Evolutionary conservation across 2,113 vertebrate species (phyloP).

Genomic region (Vanacampus margaritifer): DNA sequence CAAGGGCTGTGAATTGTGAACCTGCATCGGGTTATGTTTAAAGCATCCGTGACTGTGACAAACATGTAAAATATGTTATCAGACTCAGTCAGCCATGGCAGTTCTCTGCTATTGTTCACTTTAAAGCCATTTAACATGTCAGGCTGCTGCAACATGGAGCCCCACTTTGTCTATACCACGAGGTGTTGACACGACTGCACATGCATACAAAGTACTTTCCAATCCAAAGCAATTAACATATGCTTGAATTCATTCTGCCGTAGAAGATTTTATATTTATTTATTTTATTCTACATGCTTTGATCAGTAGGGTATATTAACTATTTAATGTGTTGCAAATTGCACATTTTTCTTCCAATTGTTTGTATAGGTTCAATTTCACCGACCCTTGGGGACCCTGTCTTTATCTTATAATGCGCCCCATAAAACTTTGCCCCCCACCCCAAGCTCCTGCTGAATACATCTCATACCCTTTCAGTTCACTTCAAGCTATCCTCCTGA

Average conservation of each 20-base stretch:
- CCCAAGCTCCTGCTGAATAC: conserved; percentile 25
- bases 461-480: conserved; percentile 30
- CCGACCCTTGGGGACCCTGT: conserved; percentile 21
- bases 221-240: conserved; percentile 32
- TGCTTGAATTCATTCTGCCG: conserved; percentile 28
- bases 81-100: conserved; percentile 62
- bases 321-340: not conserved
- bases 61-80: conserved; percentile 68
- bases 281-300: conserved; percentile 4
- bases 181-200: conserved; percentile 44
- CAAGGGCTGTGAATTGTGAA: conserved; percentile 45
- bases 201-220: conserved; percentile 43
- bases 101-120: conserved; percentile 57
- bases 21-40: conserved; percentile 57
- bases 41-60: conserved; percentile 66
- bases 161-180: conserved; percentile 26
- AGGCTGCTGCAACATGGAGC: conserved; percentile 20
- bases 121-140: conserved; percentile 57
- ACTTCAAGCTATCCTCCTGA: conserved; percentile 19
- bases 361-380: conserved; percentile 16
- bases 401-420: conserved; percentile 75
- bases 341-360: conserved; percentile 2
- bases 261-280: conserved; percentile 9
- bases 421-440: conserved; percentile 54
- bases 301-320: not conserved